phyloP scores from a whole-genome alignment of 2,888 invertebrate genomes.

The Elaeidobius kamerunicus region DNA sequence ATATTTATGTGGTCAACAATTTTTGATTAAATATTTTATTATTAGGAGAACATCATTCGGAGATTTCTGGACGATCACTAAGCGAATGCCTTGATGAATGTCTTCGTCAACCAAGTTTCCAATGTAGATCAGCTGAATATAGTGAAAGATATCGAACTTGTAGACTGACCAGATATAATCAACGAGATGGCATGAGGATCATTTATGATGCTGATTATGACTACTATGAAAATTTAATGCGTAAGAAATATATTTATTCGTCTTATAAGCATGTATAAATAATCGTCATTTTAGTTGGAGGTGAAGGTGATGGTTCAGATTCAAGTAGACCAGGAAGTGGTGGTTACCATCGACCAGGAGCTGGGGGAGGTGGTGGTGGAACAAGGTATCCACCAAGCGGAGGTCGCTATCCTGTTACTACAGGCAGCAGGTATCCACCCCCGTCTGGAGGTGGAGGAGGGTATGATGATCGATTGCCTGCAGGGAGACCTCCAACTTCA shows the following conservation, averaged over 20 bases:
- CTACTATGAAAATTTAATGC: slow-evolving; percentile 90
- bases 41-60: slow-evolving; percentile 79
- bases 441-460: slow-evolving; percentile 42
- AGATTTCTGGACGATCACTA: slow-evolving; percentile 78
- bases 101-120: slow-evolving; percentile 83
- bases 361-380: slow-evolving; percentile 31
- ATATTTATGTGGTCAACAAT: slow-evolving; percentile 56
- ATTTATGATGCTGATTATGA: slow-evolving; percentile 90
- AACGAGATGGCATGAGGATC: slow-evolving; percentile 82
- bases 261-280: too few species aligned
- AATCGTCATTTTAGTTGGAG: slow-evolving; percentile 38
- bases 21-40: slow-evolving; percentile 44
- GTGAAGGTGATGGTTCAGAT: slow-evolving; percentile 40
- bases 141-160: slow-evolving; percentile 83
- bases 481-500: slow-evolving; percentile 34
- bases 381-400: slow-evolving; percentile 34
- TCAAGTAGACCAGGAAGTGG: slow-evolving; percentile 31
- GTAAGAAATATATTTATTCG: slow-evolving; percentile 63
- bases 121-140: slow-evolving; percentile 85
- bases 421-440: slow-evolving; percentile 43
- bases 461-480: slow-evolving; percentile 35
- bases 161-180: slow-evolving; percentile 80
- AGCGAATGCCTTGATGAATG: slow-evolving; percentile 91
- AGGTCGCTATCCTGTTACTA: slow-evolving; percentile 29
- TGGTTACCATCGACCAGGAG: slow-evolving; percentile 37